phyloP scores from a whole-genome alignment of 2,797 vertebrate species.

The Esox lucius region DNA sequence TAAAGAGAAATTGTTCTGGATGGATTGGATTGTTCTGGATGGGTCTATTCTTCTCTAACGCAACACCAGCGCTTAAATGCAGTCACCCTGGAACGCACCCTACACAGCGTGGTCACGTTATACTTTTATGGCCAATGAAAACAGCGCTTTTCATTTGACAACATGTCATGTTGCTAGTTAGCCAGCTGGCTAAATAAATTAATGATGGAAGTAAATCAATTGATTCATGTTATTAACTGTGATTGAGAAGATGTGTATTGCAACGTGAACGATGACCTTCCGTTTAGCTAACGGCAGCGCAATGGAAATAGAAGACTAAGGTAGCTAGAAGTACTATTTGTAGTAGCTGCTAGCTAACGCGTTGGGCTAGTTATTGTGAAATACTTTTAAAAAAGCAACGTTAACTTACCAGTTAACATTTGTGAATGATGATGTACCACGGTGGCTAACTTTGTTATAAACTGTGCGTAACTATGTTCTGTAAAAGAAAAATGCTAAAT shows the following conservation, averaged over 20 bases:
- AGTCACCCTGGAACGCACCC: background rate
- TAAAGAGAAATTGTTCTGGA: no score
- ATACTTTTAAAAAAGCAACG: background rate
- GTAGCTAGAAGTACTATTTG: background rate
- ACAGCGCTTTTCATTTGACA: conserved; percentile 26
- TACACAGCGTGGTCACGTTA: conserved; percentile 17
- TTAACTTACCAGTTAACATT: background rate
- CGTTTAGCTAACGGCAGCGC: conserved; percentile 6
- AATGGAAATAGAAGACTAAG: conserved; percentile 14
- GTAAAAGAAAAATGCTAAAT: no score
- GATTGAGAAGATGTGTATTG: background rate
- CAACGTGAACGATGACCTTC: background rate
- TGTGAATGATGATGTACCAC: background rate
- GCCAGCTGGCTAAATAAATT: conserved; percentile 52
- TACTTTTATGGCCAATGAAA: conserved; percentile 16
- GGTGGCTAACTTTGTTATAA: background rate
- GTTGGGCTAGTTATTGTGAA: background rate
- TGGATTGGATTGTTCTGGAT: no score
- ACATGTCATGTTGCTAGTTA: conserved; percentile 56
- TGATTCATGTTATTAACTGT: background rate
- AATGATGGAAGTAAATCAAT: background rate
- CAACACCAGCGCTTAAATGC: background rate
- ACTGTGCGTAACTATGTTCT: background rate
- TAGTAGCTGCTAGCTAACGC: conserved; percentile 4
- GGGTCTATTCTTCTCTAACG: no score